These are phyloP conservation scores for Palythoa grandiflora DNA, from an alignment of 92 coral and sea anemone genomes.

Conservation along the genomic window DNA sequence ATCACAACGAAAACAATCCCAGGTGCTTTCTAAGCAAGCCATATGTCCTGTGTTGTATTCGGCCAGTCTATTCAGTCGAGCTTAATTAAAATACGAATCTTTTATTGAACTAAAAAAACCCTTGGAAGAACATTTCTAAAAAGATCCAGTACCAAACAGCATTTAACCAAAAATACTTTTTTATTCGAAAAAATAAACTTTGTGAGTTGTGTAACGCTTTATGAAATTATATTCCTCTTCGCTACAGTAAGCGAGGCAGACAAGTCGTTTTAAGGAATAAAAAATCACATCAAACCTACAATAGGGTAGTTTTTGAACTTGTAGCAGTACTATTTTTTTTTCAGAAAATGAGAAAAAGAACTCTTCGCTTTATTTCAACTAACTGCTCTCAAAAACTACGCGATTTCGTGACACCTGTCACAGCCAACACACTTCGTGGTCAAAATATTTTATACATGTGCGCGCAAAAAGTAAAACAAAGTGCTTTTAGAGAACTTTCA, in stretches of 20 bases:
- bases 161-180: not conserved
- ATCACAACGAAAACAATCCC: slow-evolving; percentile 30
- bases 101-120: not conserved
- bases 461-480: slow-evolving; percentile 16
- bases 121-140: not conserved
- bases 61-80: not conserved
- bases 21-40: slow-evolving; percentile 34
- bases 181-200: not conserved
- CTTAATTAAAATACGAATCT: not conserved
- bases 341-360: not conserved
- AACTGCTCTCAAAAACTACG: slow-evolving; percentile 23
- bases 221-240: not conserved
- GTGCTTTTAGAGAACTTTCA: not conserved
- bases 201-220: not conserved
- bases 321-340: not conserved
- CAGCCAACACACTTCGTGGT: not conserved
- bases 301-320: not conserved
- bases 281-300: not conserved
- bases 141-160: not conserved
- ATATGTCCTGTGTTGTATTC: slow-evolving; percentile 13
- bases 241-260: not conserved
- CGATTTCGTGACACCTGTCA: slow-evolving; percentile 38
- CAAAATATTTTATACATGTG: slow-evolving; percentile 23
- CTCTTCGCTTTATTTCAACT: not conserved
- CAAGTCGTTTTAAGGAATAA: not conserved